Base-by-base conservation (phyloP, 1,140 invertebrate genomes). In the Chironomus tepperi region DNA sequence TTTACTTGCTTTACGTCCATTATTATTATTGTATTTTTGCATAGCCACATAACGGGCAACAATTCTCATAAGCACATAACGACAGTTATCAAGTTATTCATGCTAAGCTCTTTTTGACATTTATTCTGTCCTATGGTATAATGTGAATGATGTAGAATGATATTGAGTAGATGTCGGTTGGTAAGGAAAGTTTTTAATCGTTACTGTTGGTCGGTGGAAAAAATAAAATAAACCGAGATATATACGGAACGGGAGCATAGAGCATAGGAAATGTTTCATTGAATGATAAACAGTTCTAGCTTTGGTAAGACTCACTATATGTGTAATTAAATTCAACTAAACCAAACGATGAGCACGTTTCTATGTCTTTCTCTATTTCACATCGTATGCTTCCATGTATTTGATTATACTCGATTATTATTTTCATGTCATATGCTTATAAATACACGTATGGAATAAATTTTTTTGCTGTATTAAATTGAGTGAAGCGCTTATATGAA, bases 281-380 rank as follows among this genome's bases (percentile, higher is more conserved):
- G 2, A 34, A 34, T 34, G 24, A 5, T 7, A 47, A 47, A 47
- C 8, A 47, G 43, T 47, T 47, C 43, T 34, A 34, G 24, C 43
- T 47, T 43, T 3, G 43, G 10, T 57, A 1, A 57, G 47, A 15
- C 12, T 15, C 10, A 57, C 24, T 57, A 57, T 15, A 57, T 12
- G 12, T 57, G 47, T 57, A 57, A 57, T 57, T 57, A 57, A 57
- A 57, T 57, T 57, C 12, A 57, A 57, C 47, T n/a, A 57, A n/a
- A 57, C n/a, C 10, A 9, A n/a, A 5, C 47, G 47, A 10, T 57
- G 47, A 57, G 47, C 47, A 57, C 47, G 47, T 57, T 57, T 34
- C 24, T 34, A 34, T 57, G 47, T 57, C 47, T n/a, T 57, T 57
- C 24, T 34, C 24, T n/a, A 57, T 57, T 57, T 57, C 47, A 57